Base-by-base conservation (phyloP, 2,113 vertebrate species). In the Thomomys bottae region DNA sequence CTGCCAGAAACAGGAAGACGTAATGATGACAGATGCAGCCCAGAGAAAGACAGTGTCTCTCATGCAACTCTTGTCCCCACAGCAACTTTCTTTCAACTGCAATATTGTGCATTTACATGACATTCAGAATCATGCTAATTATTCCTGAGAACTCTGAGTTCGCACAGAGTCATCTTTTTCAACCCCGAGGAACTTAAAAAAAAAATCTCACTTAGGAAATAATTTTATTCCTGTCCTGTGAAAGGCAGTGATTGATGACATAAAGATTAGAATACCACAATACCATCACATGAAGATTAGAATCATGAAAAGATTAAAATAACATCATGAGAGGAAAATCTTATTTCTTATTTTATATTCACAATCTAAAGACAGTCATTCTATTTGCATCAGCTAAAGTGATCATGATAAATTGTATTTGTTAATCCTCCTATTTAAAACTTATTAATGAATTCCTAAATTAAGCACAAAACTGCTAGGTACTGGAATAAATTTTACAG, bases 21-120 rank as follows among this genome's bases (percentile, higher is more conserved):
- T 88, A 91, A 95, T 78, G 94, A 94, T 89, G 49, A 73, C 89
- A 91, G 76, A 94, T 91, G 36, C 40, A 80, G 73, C 42, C 59
- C 66, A 26, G 32, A 67, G 86, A 79, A 49, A 93, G 23, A 38
- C 57, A 72, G 70, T 1, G 11, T 45, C 84, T 91, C 88, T 79
- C 87, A 73, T 86, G 57, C 67, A 84, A 30, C 40, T 68, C 54
- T 40, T 45, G 6, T 71, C 61, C 66, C 59, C 83, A 81, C 73
- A 61, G 83, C 45, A 88, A 93, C 80, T 93, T 94, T 59, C 83
- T 92, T 88, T 84, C 49, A 64, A 73, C 34, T 87, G 57, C 24
- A 77, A 49, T 61, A 78, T 30, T 61, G 45, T 84, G 73, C 42
- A 87, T 92, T 94, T 89, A 68, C 36, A 89, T 36, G 32, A n/a